Base-by-base conservation (phyloP, 2,888 invertebrate species). In the Eulithis testata region DNA sequence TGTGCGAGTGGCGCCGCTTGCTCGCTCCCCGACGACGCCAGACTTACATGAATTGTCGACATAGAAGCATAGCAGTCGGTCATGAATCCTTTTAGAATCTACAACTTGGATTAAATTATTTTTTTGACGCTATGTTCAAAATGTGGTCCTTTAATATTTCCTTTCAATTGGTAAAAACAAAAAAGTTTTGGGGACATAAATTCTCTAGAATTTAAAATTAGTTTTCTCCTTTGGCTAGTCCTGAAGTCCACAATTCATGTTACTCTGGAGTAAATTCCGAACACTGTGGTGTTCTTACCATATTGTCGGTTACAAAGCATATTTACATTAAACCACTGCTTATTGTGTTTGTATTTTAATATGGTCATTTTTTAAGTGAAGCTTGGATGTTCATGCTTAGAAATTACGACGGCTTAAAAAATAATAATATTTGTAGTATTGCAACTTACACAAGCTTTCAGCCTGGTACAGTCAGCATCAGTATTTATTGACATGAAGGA, bases 301-400 rank as follows among this genome's bases (percentile, higher is more conserved):
- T 90, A 89, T 90, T 90, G 89, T 89, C 89, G 86, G 84, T 87
- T 84, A 83, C 70, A 75, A 84, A 83, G 83, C 82, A 74, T 71
- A 61, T 37, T 74, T 68, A 61, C 70, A 73, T 71, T 66, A 50
- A 62, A 60, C 66, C 74, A 76, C 74, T 69, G 75, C 69, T 70
- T 69, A 66, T 65, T 64, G 65, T 65, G 49, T 45, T 55, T 49
- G 37, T 58, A 21, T 47, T 60, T 21, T 44, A 2, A 43, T 14
- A 11, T 21, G 45, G 47, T 55, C 36, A 57, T 56, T 62, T 55
- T 62, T 36, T 36, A 31, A 6, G 7, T 27, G 11, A 37, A n/a
- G 59, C 58, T 63, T 51, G 44, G 62, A 40, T 59, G 7, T 54
- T 49, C 53, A 55, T 55, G 60, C 52, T 54, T 51, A 4, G 49